Conservation (phyloP, 2,797 vertebrate species). For the Staurois parvus region DNA sequence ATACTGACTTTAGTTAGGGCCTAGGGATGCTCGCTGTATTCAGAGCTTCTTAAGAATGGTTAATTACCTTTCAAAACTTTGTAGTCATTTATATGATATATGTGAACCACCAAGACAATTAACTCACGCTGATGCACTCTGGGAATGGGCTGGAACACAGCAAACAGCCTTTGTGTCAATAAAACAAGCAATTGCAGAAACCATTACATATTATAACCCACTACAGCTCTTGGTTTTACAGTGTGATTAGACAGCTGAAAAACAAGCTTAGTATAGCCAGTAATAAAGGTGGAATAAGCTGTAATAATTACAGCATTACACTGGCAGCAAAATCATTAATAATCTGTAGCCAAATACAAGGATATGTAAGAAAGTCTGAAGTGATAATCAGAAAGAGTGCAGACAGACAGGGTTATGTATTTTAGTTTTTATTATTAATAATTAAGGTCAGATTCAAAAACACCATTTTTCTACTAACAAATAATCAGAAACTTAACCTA, state of each 20-base stretch:
- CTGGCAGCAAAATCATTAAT: background rate
- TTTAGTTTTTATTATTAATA: too few relatives aligned
- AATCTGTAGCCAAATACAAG: too few relatives aligned
- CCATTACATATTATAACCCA: constrained; percentile 23
- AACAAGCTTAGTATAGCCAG: background rate
- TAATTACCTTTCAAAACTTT: constrained; percentile 38
- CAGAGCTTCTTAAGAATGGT: constrained; percentile 29
- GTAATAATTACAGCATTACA: too few relatives aligned
- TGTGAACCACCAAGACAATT: constrained; percentile 35
- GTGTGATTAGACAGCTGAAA: background rate
- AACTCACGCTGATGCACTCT: constrained; percentile 8
- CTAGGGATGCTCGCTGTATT: background rate
- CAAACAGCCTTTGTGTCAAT: constrained; percentile 31
- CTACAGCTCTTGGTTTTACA: background rate
- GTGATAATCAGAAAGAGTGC: too few relatives aligned
- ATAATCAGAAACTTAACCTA: too few relatives aligned
- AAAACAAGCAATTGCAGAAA: constrained; percentile 26
- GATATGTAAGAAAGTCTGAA: too few relatives aligned
- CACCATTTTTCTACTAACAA: too few relatives aligned
- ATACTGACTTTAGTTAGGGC: background rate
- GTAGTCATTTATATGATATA: constrained; percentile 44
- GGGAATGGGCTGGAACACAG: constrained; percentile 17
- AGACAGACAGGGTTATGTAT: too few relatives aligned
- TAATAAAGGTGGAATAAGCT: background rate
- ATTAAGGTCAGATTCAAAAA: too few relatives aligned